Percentiles rank a stretch among this genome's conserved stretches.
Evolutionary conservation across 30 jellyfish, hydroid and myxozoan genomes (phyloP).

Genomic region (Turritopsis rubra): DNA sequence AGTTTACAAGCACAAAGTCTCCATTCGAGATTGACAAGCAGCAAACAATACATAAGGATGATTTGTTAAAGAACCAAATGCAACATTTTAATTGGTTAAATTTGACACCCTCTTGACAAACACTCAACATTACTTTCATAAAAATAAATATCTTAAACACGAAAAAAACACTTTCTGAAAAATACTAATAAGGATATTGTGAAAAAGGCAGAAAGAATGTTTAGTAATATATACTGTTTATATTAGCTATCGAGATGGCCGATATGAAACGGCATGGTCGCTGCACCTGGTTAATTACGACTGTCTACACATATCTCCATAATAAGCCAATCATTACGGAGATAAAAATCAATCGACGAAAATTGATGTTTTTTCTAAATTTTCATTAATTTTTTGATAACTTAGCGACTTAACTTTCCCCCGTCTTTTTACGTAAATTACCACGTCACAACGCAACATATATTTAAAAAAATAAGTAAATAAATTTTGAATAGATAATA

Average conservation of each 20-base stretch:
- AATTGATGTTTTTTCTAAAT: too few species aligned
- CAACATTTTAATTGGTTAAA: neutral
- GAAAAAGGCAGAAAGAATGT: neutral
- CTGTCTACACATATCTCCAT: neutral
- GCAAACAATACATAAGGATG: neutral
- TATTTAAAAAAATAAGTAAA: too few species aligned
- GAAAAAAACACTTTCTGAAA: neutral
- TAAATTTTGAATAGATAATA: too few species aligned
- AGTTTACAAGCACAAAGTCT: neutral
- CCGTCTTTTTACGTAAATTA: too few species aligned
- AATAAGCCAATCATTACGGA: neutral
- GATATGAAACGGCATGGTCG: too few species aligned
- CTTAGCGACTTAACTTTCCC: too few species aligned
- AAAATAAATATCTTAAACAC: neutral
- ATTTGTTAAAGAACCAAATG: neutral
- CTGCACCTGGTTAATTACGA: too few species aligned
- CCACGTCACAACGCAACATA: too few species aligned
- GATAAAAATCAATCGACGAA: too few species aligned
- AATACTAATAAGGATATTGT: neutral
- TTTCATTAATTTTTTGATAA: too few species aligned
- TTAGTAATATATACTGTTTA: too few species aligned
- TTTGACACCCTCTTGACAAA: neutral
- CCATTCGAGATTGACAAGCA: neutral
- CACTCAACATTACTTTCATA: neutral
- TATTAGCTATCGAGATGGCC: neutral